Base-by-base conservation (phyloP, 1,140 invertebrate genomes). In the Cheumatopsyche charites region DNA sequence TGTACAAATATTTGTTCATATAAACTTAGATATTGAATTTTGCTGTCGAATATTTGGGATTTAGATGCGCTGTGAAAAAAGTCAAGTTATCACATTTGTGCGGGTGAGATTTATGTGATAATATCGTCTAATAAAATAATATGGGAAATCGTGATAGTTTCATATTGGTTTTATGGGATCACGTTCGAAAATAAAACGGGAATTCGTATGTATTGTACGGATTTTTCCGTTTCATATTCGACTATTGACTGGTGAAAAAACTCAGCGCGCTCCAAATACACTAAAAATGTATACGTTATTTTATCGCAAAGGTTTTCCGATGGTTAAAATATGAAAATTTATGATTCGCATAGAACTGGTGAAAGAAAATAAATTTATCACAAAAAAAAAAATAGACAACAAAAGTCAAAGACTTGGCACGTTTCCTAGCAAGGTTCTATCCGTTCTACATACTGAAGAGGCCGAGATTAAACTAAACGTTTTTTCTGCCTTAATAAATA, bases 301-400 rank as follows among this genome's bases (percentile, higher is more conserved):
- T 52, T 52, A 52, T 52, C 19, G 7, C 47, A 6, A 17, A 52
- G 13, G 45, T 7, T 52, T 52, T 52, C 7, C 47, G 0, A 52
- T 19, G 47, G n/a, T 52, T 52, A 52, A 52, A 52, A 52, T 52
- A 17, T 52, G 47, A 52, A 52, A 52, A 52, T 52, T 52, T 52
- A 52, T 17, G 7, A 52, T 7, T 9, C 29, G 29, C 9, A 36
- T 36, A 4, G 29, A 36, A 9, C 3, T 1, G 47, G 9, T 6
- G 6, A n/a, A 17, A 52, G 19, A 52, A 52, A 17, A 52, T 9
- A n/a, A n/a, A n/a, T n/a, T n/a, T n/a, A n/a, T n/a, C n/a, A n/a
- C n/a, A n/a, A 52, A 52, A 17, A 52, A 52, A 52, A 52, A 7
- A 52, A 52, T 52, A 52, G 9, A 52, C 9, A 15, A 52, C 5